phyloP scores from a whole-genome alignment of 2,113 vertebrate genomes.

The Corythaixoides concolor region DNA sequence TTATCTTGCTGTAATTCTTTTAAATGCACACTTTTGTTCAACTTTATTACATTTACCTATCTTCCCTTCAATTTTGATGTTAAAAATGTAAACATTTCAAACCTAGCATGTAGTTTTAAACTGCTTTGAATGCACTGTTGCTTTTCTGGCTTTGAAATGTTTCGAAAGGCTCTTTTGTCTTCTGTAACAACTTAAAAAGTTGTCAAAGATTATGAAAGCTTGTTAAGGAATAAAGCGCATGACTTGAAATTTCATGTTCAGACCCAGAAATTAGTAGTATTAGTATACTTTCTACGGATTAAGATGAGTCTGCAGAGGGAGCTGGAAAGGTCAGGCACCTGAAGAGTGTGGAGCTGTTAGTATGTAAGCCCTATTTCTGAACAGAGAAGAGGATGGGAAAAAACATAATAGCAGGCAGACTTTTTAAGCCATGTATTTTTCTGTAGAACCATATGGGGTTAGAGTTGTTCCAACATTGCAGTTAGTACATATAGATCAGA shows the following conservation, averaged over 20 bases:
- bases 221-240: not conserved
- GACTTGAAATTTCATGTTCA: not conserved
- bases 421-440: not conserved
- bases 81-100: not conserved
- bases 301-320: not conserved
- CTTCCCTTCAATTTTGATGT: not conserved
- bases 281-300: not conserved
- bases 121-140: not conserved
- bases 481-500: not conserved
- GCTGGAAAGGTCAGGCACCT: not conserved
- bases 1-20: not conserved
- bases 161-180: not conserved
- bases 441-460: not conserved
- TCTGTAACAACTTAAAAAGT: not conserved
- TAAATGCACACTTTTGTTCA: not conserved
- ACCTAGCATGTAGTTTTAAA: not conserved
- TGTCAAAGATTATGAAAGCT: not conserved
- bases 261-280: not conserved
- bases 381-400: not conserved
- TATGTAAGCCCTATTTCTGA: not conserved
- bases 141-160: not conserved
- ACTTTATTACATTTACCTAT: not conserved
- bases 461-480: not conserved
- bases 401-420: not conserved
- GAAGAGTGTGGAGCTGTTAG: too few relatives aligned